Evolutionary conservation across 2,888 invertebrate species (phyloP).

Genomic region (Cantharis nigra): DNA sequence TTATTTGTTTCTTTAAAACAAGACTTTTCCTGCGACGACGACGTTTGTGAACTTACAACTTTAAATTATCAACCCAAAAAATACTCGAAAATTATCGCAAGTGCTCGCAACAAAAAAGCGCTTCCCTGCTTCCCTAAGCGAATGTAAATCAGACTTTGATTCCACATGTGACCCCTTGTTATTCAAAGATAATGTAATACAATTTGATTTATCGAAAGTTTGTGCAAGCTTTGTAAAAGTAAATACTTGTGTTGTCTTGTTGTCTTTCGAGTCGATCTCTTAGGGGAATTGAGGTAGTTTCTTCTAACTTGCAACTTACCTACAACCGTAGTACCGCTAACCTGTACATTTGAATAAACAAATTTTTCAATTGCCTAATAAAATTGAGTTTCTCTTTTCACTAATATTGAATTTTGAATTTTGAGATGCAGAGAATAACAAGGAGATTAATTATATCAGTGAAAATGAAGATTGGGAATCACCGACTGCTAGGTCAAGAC

Average conservation of each 20-base stretch:
- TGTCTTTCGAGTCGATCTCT: conserved; percentile 21
- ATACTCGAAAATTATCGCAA: background rate
- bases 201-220: conserved; percentile 26
- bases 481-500: no score
- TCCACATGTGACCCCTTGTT: background rate
- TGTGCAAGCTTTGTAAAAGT: conserved; percentile 21
- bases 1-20: conserved; percentile 24
- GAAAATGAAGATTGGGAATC: no score
- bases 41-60: background rate
- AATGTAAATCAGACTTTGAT: background rate
- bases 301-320: conserved; percentile 20
- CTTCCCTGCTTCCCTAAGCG: background rate
- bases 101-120: background rate
- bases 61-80: background rate
- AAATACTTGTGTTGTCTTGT: conserved; percentile 16
- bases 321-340: no score
- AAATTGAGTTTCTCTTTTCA: no score
- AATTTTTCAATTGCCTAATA: background rate
- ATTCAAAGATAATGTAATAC: conserved; percentile 18
- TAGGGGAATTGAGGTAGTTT: conserved; percentile 11
- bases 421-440: no score
- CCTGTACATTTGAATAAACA: background rate
- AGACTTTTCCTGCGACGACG: conserved; percentile 12
- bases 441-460: no score
- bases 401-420: no score